Evolutionary conservation across 2,113 vertebrate species (phyloP).

Genomic region (Cheirogaleus medius): DNA sequence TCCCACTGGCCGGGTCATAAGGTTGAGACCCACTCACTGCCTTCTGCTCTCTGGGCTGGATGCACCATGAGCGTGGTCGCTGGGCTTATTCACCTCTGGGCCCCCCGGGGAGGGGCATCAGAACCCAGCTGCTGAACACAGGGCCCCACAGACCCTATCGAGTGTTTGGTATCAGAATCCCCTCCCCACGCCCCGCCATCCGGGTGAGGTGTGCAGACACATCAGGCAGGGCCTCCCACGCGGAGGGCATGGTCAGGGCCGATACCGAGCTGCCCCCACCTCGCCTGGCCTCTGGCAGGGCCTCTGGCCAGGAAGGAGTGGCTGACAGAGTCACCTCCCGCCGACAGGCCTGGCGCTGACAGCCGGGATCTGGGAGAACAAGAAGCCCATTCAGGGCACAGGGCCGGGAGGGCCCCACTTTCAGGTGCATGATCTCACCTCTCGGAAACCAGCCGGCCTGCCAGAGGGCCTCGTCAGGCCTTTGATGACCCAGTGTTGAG

Average conservation of each 20-base stretch:
- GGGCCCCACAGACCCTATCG: background rate
- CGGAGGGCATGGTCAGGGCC: too few relatives aligned
- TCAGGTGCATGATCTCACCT: conserved; percentile 85
- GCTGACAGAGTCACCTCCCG: background rate
- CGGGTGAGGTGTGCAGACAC: background rate
- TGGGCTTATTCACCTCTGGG: background rate
- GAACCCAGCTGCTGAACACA: background rate
- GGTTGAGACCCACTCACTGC: background rate
- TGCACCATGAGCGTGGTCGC: background rate
- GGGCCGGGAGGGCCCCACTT: conserved; percentile 72
- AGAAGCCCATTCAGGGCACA: conserved; percentile 79
- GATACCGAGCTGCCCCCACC: background rate
- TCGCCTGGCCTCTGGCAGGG: background rate
- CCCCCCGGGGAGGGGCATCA: background rate
- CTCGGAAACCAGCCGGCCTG: conserved; percentile 77
- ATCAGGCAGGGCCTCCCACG: background rate
- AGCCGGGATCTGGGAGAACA: conserved; percentile 79
- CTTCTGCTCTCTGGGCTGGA: background rate
- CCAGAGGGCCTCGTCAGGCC: conserved; percentile 64
- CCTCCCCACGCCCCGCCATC: fast-evolving
- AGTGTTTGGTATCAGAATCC: background rate
- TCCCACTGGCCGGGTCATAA: fast-evolving
- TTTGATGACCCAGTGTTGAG: conserved; percentile 1
- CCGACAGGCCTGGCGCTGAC: conserved; percentile 68
- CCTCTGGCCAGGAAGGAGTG: background rate